Evolutionary conservation across 2,888 invertebrate genomes (phyloP).

Genomic region (Allolobophora icterica): DNA sequence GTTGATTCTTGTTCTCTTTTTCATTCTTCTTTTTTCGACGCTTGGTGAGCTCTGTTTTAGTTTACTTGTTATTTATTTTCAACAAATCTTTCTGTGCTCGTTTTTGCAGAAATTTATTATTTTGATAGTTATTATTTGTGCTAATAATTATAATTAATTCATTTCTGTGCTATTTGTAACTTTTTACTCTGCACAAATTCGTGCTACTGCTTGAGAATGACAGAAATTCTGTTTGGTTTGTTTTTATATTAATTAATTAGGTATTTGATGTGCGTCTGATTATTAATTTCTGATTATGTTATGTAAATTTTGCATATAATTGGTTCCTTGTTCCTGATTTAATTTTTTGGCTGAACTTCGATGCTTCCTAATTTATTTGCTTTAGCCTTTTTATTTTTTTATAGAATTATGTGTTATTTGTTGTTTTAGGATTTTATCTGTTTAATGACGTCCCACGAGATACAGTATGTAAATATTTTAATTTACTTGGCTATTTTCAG

Average conservation of each 20-base stretch:
- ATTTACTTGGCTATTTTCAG: neutral
- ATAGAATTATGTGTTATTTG: conserved; percentile 23
- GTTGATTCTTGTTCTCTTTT: conserved; percentile 82
- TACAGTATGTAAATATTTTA: conserved; percentile 64
- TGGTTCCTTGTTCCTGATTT: neutral
- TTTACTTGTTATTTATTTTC: neutral
- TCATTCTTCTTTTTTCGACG: conserved; percentile 82
- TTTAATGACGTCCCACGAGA: conserved; percentile 78
- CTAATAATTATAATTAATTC: neutral
- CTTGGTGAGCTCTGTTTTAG: conserved; percentile 69
- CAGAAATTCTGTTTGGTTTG: too few relatives aligned
- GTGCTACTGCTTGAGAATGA: neutral
- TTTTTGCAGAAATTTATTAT: neutral
- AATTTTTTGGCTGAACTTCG: neutral
- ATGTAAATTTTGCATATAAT: neutral
- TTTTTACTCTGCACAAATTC: neutral
- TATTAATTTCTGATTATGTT: neutral
- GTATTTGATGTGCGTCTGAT: neutral
- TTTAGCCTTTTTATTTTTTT: conserved; percentile 19
- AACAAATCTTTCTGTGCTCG: neutral
- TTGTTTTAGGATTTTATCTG: conserved; percentile 74
- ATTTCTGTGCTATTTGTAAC: neutral
- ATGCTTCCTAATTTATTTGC: neutral
- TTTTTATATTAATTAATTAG: neutral
- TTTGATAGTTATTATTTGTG: neutral